phyloP scores from a whole-genome alignment of 2,888 invertebrate species.

The Drosophila histrio region DNA sequence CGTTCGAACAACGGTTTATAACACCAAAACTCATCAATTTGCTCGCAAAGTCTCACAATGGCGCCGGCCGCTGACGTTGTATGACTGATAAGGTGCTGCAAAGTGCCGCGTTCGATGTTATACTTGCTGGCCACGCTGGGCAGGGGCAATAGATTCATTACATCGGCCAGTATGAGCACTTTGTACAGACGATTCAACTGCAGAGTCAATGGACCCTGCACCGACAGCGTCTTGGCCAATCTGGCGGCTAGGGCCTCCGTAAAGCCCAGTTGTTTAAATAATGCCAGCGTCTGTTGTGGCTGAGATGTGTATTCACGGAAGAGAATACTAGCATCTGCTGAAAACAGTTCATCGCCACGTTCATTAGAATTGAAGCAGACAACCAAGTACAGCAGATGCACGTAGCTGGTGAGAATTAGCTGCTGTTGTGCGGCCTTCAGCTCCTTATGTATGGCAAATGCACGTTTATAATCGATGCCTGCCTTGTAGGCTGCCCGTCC shows the following conservation, averaged over 20 bases:
- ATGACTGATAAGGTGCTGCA: constrained; percentile 90
- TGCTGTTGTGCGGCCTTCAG: constrained; percentile 89
- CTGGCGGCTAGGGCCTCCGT: constrained; percentile 89
- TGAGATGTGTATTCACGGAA: constrained; percentile 87
- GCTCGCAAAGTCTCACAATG: constrained; percentile 92
- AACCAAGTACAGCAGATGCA: constrained; percentile 95
- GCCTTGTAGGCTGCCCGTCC: constrained; percentile 94
- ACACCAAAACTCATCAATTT: constrained; percentile 92
- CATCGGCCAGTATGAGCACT: constrained; percentile 92
- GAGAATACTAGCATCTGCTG: constrained; percentile 82
- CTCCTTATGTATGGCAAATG: constrained; percentile 90
- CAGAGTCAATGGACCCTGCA: constrained; percentile 85
- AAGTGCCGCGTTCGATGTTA: constrained; percentile 89
- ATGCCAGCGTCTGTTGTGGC: constrained; percentile 87
- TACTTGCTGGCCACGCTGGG: constrained; percentile 90
- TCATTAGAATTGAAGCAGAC: constrained; percentile 80
- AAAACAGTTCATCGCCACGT: constrained; percentile 89
- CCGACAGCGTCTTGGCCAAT: constrained; percentile 88
- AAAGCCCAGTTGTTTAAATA: constrained; percentile 91
- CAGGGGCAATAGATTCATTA: constrained; percentile 89
- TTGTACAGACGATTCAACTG: constrained; percentile 91
- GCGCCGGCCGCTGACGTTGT: constrained; percentile 90
- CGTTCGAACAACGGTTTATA: constrained; percentile 90
- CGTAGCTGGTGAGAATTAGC: constrained; percentile 91
- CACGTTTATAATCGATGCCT: constrained; percentile 90